Evolutionary conservation across 2,113 vertebrate species (phyloP).

Genomic region (Serinus canaria): DNA sequence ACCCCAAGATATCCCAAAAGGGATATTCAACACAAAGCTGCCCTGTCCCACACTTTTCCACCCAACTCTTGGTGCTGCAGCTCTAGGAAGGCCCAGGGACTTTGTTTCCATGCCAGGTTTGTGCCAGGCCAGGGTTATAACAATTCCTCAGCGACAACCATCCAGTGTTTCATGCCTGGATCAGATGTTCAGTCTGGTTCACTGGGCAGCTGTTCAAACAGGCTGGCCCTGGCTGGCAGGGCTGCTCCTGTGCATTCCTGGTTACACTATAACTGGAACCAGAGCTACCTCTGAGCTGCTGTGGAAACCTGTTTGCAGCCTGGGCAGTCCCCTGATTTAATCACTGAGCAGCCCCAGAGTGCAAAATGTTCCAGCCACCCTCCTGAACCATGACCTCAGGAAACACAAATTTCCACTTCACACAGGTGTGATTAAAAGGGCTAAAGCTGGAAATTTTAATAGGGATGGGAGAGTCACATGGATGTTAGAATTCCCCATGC

Average conservation of each 20-base stretch:
- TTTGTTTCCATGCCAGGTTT: not conserved
- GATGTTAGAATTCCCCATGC: not conserved
- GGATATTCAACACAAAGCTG: not conserved
- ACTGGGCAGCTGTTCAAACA: not conserved
- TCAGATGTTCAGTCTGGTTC: not conserved
- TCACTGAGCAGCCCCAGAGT: not conserved
- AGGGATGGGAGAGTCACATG: not conserved
- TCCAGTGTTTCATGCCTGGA: not conserved
- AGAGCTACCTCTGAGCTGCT: not conserved
- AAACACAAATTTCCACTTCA: not conserved
- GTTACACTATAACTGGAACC: not conserved
- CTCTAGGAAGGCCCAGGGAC: not conserved
- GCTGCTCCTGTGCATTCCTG: not conserved
- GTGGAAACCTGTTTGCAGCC: not conserved
- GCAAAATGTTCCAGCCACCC: not conserved
- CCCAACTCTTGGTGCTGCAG: not conserved
- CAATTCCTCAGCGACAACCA: not conserved
- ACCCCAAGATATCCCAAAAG: not conserved
- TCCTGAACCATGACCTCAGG: not conserved
- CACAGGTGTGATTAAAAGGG: not conserved
- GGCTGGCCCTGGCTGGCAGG: not conserved
- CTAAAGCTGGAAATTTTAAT: not conserved
- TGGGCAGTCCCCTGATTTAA: not conserved
- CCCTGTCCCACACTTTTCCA: fast-evolving
- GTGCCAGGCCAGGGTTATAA: not conserved